Conservation (phyloP, 92 coral and sea anemone species). For the Paragorgia papillata region DNA sequence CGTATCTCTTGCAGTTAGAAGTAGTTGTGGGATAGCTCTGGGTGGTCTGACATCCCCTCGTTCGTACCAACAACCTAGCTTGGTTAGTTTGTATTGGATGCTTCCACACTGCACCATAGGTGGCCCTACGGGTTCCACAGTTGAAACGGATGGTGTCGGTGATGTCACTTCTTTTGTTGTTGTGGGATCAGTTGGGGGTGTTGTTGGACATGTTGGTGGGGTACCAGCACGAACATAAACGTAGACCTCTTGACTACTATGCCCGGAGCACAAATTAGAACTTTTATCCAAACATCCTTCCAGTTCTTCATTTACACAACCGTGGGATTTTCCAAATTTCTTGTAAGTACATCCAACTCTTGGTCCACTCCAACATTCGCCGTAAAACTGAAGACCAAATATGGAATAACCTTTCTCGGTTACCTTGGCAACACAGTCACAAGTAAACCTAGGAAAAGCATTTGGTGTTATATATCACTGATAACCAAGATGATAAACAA, state of each 20-base stretch:
- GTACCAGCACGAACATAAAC: constrained; percentile 32
- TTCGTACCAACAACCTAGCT: constrained; percentile 34
- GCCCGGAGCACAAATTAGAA: constrained; percentile 20
- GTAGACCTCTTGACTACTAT: not conserved
- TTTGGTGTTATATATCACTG: no score
- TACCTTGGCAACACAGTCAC: constrained; percentile 15
- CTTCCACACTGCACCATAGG: constrained; percentile 6
- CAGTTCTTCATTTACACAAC: constrained; percentile 14
- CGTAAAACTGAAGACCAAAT: constrained; percentile 31
- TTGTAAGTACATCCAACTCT: constrained; percentile 26
- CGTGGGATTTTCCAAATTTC: constrained; percentile 7
- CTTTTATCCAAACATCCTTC: constrained; percentile 7
- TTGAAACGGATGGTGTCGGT: not conserved
- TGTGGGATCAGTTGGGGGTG: constrained; percentile 2
- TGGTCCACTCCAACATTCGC: constrained; percentile 40
- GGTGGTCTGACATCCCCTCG: not conserved
- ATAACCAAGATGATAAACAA: no score
- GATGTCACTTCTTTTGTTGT: constrained; percentile 3
- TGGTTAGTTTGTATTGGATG: constrained; percentile 7
- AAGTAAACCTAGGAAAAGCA: constrained; percentile 21
- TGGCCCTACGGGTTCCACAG: constrained; percentile 12
- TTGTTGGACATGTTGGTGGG: constrained; percentile 36
- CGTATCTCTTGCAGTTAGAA: constrained; percentile 38
- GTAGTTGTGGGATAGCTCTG: constrained; percentile 11
- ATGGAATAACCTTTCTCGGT: constrained; percentile 32